Percentiles rank a stretch among this genome's conserved stretches.
Evolutionary conservation across 2,113 vertebrate species (phyloP).

Genomic region (Eonycteris spelaea): DNA sequence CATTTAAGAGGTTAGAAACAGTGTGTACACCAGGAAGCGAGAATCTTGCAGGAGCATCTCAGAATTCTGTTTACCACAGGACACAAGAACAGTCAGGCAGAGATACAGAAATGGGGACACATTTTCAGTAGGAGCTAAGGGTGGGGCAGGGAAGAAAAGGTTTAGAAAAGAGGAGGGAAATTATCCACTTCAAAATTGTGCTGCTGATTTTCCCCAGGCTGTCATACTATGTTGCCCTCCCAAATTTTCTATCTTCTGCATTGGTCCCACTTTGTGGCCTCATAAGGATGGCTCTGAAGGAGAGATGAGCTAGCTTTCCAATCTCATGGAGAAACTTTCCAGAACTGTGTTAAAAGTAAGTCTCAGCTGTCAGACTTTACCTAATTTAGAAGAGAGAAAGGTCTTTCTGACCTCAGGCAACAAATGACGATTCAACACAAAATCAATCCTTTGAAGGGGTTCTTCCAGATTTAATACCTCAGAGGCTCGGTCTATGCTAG

Average conservation of each 20-base stretch:
- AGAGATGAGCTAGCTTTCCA: not conserved
- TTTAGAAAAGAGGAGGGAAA: not conserved
- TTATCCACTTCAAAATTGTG: not conserved
- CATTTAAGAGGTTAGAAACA: not conserved
- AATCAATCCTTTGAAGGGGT: not conserved
- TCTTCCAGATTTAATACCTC: not conserved
- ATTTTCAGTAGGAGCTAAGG: not conserved
- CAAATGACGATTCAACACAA: not conserved
- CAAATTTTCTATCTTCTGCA: not conserved
- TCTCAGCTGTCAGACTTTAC: conserved; percentile 27
- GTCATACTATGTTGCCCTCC: not conserved
- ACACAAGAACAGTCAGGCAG: not conserved
- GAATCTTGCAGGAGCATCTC: not conserved
- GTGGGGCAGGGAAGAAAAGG: not conserved
- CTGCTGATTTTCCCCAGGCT: not conserved
- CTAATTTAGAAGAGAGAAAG: conserved; percentile 59
- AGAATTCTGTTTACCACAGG: not conserved
- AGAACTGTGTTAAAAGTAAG: conserved; percentile 8
- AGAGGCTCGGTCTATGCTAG: not conserved
- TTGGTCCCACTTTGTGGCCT: not conserved
- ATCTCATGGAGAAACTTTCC: not conserved
- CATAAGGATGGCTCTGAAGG: not conserved
- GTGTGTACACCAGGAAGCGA: fast-evolving
- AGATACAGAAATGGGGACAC: not conserved
- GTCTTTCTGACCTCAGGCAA: conserved; percentile 39